Base-by-base conservation (phyloP, 2,797 vertebrate genomes). In the Sebastes kiyomatsui region DNA sequence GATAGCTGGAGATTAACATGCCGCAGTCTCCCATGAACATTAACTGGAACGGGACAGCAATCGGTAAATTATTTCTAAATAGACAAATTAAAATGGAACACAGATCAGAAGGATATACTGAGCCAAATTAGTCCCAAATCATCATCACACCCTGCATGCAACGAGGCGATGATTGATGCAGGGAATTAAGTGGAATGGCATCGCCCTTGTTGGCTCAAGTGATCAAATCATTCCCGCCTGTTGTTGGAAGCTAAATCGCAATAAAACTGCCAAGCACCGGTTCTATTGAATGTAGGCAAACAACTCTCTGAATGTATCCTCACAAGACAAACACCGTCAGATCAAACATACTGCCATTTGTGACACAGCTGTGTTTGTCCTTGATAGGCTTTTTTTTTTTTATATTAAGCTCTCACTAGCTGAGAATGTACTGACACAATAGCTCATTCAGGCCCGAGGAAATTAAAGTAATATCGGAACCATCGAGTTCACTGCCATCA, bases 361-460 rank as follows among this genome's bases (percentile, higher is more conserved):
- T 75, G 75, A 73, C 75, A 52, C 79, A 69, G 77, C 68, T 62
- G 79, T 72, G 82, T 88, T 86, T 85, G 86, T 75, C 82, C 82
- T 87, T 80, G 60, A 77, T 52, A 35, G 55, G 62, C 67, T 30
- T 35, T 42, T 22, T 60, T 69, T 55, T 55, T 9, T 13, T 0
- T 38, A 32, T 35, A 20, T 79, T 27, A 60, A 71, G 64, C 7
- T 23, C 25, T 52, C 32, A 22, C 30, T 28, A 55, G 64, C 52
- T 27, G 28, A 67, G 61, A 68, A 13, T 25, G 32, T 75, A 73
- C 84, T 55, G 49, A 65, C 52, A 78, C 70, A 59, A 80, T 68
- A 56, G 75, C 27, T 83, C 72, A 88, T 67, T 82, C 79, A 79
- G 72, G 59, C 74, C 55, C n/a, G 52, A 69, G 55, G 49, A 85